Base-by-base conservation (phyloP, 2,888 invertebrate genomes). In the Chironomus tentans region DNA sequence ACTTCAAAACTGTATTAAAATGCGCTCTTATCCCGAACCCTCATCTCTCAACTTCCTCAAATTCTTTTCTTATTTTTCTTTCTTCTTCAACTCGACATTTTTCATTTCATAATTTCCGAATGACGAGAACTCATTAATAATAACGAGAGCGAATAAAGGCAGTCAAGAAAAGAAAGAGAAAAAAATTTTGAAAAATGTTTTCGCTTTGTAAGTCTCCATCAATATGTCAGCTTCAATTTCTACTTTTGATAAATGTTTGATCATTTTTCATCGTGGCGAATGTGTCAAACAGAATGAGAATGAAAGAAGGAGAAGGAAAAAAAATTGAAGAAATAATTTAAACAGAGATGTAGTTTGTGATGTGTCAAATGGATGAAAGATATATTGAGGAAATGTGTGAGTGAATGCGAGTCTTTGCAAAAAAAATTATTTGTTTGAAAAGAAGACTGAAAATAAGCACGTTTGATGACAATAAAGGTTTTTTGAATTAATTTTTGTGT, bases 161-260 rank as follows among this genome's bases (percentile, higher is more conserved):
- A 38, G 38, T 38, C 38, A 10, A 38, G 38, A 38, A 38, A 38
- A 38, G 38, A 38, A 38, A 38, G 4, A 10, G 10, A 38, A 38
- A 38, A 28, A 5, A 28, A 38, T 38, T 38, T 38, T 38, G 38
- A 71, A 71, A 71, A 71, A 71, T 71, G 56, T 61, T 47, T 71
- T 71, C 70, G 47, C 70, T 70, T 70, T 70, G 65, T 65, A 18
- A 48, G 47, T 70, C 71, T 56, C 61, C 71, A 71, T 71, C 71
- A 71, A 71, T 71, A 71, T 71, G 71, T 71, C 71, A 71, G 71
- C 47, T 71, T 56, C 71, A 71, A 71, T 71, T 71, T 56, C 71
- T 71, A 22, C 62, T 22, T 62, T 21, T 70, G 70, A 70, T 70
- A 70, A 70, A 70, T 71, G 71, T 56, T 47, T 38, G 61, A 71